Evolutionary conservation across 1,140 invertebrate genomes (phyloP).

Genomic region (Drosophila arizonae): DNA sequence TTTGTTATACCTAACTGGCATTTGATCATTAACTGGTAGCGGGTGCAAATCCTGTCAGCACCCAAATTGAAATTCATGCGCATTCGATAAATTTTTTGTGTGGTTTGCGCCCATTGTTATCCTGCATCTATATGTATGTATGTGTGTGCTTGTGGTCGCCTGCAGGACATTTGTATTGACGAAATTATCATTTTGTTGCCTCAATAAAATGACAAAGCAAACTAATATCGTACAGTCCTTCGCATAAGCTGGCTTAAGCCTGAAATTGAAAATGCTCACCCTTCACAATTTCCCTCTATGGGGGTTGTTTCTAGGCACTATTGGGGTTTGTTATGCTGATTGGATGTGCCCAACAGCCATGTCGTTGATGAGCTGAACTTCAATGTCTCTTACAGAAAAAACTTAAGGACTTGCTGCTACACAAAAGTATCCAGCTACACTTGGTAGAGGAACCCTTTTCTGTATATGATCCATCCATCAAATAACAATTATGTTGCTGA

Average conservation of each 20-base stretch:
- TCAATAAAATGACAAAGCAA: slow-evolving; percentile 78
- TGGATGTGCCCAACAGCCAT: slow-evolving; percentile 30
- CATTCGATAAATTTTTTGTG: slow-evolving; percentile 52
- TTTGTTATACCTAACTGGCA: slow-evolving; percentile 17
- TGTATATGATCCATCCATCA: slow-evolving; percentile 38
- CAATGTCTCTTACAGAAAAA: slow-evolving; percentile 10
- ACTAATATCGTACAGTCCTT: slow-evolving; percentile 53
- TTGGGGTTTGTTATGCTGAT: slow-evolving; percentile 47
- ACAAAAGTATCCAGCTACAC: slow-evolving; percentile 1
- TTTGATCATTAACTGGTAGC: slow-evolving; percentile 69
- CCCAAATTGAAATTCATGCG: slow-evolving; percentile 75
- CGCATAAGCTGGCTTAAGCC: slow-evolving; percentile 64
- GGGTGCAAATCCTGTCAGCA: slow-evolving; percentile 59
- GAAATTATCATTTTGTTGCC: slow-evolving; percentile 78
- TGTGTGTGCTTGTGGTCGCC: slow-evolving; percentile 21
- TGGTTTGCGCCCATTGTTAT: slow-evolving; percentile 23
- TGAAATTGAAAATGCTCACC: slow-evolving; percentile 57
- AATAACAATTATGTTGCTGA: slow-evolving; percentile 58
- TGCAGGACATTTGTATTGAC: slow-evolving; percentile 59
- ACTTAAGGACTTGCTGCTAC: not conserved
- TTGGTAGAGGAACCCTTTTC: slow-evolving; percentile 13
- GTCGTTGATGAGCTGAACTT: slow-evolving; percentile 45
- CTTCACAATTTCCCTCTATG: not conserved
- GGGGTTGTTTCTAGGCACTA: not conserved
- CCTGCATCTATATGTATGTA: slow-evolving; percentile 31